Conservation (phyloP, 1,140 invertebrate species). For the Vanessa tameamea region DNA sequence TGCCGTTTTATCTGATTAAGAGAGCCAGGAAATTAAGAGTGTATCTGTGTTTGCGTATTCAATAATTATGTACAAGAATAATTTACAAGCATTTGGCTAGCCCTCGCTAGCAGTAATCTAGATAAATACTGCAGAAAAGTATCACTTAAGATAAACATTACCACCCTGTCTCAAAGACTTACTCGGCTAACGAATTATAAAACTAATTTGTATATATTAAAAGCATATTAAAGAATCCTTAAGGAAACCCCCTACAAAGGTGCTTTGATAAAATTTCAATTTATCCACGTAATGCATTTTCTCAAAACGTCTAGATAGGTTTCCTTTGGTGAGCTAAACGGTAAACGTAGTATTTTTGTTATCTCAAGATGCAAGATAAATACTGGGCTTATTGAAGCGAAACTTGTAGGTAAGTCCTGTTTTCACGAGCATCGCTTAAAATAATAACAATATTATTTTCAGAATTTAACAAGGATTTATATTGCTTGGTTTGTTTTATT, state of each 20-base stretch:
- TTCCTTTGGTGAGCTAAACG: constrained; percentile 11
- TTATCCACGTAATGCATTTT: constrained; percentile 31
- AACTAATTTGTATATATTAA: constrained; percentile 1
- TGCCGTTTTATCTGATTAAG: no score
- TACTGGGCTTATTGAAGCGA: background rate
- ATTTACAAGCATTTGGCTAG: no score
- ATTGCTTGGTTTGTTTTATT: no score
- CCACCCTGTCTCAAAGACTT: background rate
- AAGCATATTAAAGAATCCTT: constrained; percentile 7
- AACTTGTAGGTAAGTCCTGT: background rate
- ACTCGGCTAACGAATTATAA: background rate
- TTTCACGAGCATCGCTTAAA: background rate
- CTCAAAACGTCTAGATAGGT: background rate
- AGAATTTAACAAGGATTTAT: background rate
- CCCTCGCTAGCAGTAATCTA: no score
- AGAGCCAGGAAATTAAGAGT: no score
- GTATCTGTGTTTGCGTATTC: no score
- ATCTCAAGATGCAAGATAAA: constrained; percentile 9
- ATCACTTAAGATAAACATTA: background rate
- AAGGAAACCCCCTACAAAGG: constrained; percentile 15
- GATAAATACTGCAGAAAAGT: no score
- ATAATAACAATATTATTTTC: background rate
- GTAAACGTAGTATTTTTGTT: constrained; percentile 4
- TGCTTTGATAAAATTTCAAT: constrained; percentile 34
- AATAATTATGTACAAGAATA: no score